These are phyloP conservation scores for Procavia capensis DNA, from an alignment of 2,113 vertebrate species.

Conservation along the genomic window DNA sequence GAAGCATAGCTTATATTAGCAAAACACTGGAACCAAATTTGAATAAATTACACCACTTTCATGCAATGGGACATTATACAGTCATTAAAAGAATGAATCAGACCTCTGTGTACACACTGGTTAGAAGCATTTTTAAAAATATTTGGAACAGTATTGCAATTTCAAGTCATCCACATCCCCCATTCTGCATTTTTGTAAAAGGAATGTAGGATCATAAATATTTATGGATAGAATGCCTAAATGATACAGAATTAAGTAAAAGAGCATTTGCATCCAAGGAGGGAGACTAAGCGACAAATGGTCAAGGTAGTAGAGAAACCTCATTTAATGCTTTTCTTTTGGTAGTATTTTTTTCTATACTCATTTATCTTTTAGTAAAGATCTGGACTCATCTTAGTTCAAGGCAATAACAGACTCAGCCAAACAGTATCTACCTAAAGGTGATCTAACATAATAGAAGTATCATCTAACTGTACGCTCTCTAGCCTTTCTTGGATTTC, in stretches of 20 bases:
- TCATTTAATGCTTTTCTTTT: background rate
- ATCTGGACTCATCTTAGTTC: background rate
- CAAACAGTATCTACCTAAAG: background rate
- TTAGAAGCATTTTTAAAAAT: background rate
- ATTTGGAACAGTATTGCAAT: background rate
- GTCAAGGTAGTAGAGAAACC: background rate
- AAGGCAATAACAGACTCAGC: background rate
- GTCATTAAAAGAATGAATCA: background rate
- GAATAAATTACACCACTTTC: background rate
- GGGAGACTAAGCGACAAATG: background rate
- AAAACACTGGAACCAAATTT: background rate
- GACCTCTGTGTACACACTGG: background rate
- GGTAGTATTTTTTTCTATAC: background rate
- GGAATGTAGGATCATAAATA: background rate
- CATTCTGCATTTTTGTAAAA: conserved; percentile 30
- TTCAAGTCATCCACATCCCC: conserved; percentile 35
- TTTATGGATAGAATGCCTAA: background rate
- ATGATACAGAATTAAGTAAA: background rate
- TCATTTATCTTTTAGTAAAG: background rate
- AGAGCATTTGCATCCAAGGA: background rate
- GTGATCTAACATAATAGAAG: background rate
- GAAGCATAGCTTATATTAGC: background rate
- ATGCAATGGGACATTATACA: background rate
- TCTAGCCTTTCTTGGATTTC: background rate
- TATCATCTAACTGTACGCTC: background rate